Conservation (phyloP, 2,888 invertebrate species). For the Drosophila lutescens region DNA sequence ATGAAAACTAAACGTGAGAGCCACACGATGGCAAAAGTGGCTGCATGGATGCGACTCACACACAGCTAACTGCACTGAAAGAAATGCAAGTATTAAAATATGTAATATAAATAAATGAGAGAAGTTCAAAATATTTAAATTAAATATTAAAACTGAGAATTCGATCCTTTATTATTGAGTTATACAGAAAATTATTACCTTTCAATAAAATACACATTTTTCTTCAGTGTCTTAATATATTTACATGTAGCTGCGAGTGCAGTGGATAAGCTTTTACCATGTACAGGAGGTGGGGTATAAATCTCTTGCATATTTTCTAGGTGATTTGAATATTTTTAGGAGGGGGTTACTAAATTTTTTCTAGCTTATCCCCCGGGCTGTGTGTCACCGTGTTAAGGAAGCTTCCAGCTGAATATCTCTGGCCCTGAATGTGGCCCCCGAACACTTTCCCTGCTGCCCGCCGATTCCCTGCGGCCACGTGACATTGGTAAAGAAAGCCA, state of each 20-base stretch:
- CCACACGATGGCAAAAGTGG: conserved; percentile 29
- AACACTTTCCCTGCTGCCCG: conserved; percentile 33
- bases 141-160: no score
- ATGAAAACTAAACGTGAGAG: conserved; percentile 75
- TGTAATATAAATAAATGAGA: no score
- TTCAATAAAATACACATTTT: background rate
- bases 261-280: conserved; percentile 26
- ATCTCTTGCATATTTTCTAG: conserved; percentile 73
- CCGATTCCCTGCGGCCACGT: conserved; percentile 27
- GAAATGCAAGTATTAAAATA: no score
- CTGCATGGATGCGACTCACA: conserved; percentile 13
- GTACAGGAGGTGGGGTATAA: conserved; percentile 14
- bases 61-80: conserved; percentile 15
- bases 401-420: conserved; percentile 20
- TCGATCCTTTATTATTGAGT: no score
- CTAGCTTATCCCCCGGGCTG: conserved; percentile 65
- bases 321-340: conserved; percentile 73
- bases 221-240: conserved; percentile 9
- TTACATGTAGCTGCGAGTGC: conserved; percentile 16
- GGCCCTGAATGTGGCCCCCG: conserved; percentile 16
- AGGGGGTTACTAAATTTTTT: conserved; percentile 62
- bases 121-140: no score
- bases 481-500: conserved; percentile 27
- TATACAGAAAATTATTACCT: background rate
- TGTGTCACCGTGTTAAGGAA: conserved; percentile 58